Evolutionary conservation across 2,797 vertebrate species (phyloP).

Genomic region (Dendrocincla tyrannina): DNA sequence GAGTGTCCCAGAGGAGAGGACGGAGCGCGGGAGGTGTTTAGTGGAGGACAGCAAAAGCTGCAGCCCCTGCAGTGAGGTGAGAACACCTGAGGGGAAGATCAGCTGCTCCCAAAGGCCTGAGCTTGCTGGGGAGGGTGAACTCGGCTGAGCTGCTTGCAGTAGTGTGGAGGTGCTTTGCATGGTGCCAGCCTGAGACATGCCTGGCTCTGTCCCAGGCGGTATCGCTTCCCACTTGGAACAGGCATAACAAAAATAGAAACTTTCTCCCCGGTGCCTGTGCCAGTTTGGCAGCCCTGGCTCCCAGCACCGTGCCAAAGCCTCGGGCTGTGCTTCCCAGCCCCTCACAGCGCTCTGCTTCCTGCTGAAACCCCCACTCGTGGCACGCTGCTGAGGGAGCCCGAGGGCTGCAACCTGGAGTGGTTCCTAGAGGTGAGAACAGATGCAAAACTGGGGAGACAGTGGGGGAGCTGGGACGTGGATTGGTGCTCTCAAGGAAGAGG

Average conservation of each 20-base stretch:
- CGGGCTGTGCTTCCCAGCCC: neutral
- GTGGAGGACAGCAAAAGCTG: neutral
- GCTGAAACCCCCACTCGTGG: neutral
- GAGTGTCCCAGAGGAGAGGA: neutral
- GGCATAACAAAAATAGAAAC: constrained; percentile 43
- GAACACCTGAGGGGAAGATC: neutral
- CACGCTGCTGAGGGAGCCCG: neutral
- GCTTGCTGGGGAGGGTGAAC: neutral
- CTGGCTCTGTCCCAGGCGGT: constrained; percentile 47
- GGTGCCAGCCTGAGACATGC: constrained; percentile 7
- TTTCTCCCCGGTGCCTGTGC: neutral
- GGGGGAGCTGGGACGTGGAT: neutral
- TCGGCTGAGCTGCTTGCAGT: neutral
- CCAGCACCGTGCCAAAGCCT: neutral
- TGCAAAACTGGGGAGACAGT: neutral
- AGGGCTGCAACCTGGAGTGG: neutral
- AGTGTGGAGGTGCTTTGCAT: neutral
- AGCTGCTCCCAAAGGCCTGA: neutral
- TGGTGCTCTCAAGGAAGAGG: neutral
- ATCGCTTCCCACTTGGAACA: constrained; percentile 33
- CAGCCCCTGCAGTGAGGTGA: neutral
- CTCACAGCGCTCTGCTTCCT: neutral
- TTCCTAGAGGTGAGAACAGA: neutral
- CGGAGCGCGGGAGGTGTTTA: accelerated
- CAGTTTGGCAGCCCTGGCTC: neutral